Evolutionary conservation across 2,113 vertebrate species (phyloP).

Genomic region (Meles meles): DNA sequence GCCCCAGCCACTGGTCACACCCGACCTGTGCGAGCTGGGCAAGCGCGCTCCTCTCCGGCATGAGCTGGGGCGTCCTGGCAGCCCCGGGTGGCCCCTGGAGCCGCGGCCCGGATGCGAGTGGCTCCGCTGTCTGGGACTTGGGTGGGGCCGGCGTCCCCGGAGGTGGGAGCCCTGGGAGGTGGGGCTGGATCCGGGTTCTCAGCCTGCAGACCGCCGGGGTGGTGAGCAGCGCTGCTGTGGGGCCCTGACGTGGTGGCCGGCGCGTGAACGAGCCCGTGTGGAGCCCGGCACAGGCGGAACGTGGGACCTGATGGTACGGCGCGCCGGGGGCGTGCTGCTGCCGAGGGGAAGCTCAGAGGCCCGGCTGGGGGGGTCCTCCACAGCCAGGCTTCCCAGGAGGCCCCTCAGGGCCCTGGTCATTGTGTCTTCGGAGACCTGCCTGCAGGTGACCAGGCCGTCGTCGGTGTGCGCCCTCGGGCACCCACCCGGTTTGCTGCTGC

Average conservation of each 20-base stretch:
- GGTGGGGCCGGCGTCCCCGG: background rate
- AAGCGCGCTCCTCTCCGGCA: background rate
- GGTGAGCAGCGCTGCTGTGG: background rate
- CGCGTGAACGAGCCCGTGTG: background rate
- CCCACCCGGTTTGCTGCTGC: background rate
- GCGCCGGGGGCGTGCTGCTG: background rate
- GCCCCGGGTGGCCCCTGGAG: background rate
- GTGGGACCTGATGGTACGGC: background rate
- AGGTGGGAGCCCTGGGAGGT: background rate
- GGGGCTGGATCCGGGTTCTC: background rate
- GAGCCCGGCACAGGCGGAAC: too few species aligned
- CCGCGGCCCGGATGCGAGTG: too few species aligned
- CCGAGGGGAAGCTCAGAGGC: background rate
- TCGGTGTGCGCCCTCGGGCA: background rate
- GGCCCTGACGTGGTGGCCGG: background rate
- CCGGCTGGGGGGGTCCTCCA: background rate
- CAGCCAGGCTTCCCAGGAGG: background rate
- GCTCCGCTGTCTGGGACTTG: background rate
- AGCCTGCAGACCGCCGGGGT: background rate
- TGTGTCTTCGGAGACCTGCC: background rate
- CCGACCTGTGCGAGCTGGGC: background rate
- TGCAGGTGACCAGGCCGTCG: accelerated
- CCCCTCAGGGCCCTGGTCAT: too few species aligned
- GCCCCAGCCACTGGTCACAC: background rate
- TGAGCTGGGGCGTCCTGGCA: background rate